Evolutionary conservation across 2,797 vertebrate genomes (phyloP).

Genomic region (Lacerta viridis): DNA sequence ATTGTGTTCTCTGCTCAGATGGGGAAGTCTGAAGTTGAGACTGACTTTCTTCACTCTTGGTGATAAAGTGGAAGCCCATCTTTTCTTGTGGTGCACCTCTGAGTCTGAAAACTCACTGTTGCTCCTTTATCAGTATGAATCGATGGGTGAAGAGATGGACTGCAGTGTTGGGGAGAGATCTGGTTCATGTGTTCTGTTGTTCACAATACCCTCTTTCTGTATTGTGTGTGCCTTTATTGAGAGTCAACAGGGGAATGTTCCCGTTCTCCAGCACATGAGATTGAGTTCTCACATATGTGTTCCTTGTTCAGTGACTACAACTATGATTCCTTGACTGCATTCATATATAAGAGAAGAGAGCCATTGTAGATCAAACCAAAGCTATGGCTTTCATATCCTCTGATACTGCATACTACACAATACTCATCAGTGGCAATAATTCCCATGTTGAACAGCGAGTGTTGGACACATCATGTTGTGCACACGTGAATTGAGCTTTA

Average conservation of each 20-base stretch:
- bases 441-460: not conserved
- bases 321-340: not conserved
- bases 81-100: not conserved
- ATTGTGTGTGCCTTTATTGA: not conserved
- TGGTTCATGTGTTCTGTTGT: not conserved
- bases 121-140: slow-evolving; percentile 1
- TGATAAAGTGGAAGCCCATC: not conserved
- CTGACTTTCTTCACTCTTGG: not conserved
- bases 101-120: not conserved
- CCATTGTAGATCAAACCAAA: not conserved
- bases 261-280: not conserved
- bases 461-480: not conserved
- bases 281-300: not conserved
- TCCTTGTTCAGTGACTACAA: no score
- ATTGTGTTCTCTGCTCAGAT: not conserved
- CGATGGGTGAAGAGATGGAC: not conserved
- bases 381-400: not conserved
- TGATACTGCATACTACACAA: not conserved
- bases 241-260: not conserved
- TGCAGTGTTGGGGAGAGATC: not conserved
- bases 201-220: not conserved
- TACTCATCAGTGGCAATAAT: not conserved
- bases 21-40: not conserved
- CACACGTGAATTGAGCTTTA: not conserved
- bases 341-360: not conserved